These are phyloP conservation scores for Catostylus mosaicus DNA, from an alignment of 30 jellyfish, hydroid and myxozoan species.

Conservation along the genomic window DNA sequence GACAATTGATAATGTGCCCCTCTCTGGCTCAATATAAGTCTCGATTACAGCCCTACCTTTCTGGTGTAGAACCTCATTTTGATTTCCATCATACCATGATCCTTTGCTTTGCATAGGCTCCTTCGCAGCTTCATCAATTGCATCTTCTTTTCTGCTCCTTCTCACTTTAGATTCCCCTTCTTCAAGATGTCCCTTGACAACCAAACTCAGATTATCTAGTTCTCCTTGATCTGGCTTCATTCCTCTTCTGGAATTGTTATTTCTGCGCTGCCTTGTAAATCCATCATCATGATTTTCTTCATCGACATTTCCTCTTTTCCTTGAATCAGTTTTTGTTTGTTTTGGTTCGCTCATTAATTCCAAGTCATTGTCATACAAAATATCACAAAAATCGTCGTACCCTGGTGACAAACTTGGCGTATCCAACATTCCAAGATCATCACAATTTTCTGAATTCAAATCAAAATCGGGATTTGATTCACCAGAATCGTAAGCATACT, in stretches of 20 bases:
- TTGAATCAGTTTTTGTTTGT: background rate
- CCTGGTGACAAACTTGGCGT: constrained; percentile 67
- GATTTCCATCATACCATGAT: background rate
- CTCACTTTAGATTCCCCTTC: background rate
- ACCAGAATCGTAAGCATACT: background rate
- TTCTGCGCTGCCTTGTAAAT: background rate
- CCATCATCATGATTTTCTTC: constrained; percentile 2
- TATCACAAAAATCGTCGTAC: constrained; percentile 67
- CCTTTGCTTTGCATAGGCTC: background rate
- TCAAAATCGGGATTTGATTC: constrained; percentile 10
- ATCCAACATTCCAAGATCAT: constrained; percentile 71
- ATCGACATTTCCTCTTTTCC: background rate
- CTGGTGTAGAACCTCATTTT: background rate
- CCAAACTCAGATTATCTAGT: no score
- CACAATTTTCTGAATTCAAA: constrained; percentile 53
- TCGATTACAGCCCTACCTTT: background rate
- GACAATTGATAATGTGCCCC: background rate
- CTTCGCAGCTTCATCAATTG: background rate
- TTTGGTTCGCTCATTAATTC: background rate
- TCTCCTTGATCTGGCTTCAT: background rate
- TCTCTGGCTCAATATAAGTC: background rate
- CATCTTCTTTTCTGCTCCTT: background rate
- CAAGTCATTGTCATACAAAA: constrained; percentile 25
- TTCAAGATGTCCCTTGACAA: background rate
- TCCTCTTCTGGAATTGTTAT: background rate